Percentiles rank a stretch among this genome's conserved stretches.
Evolutionary conservation across 1,140 invertebrate genomes (phyloP).

Genomic region (Zaprionus lachaisei): DNA sequence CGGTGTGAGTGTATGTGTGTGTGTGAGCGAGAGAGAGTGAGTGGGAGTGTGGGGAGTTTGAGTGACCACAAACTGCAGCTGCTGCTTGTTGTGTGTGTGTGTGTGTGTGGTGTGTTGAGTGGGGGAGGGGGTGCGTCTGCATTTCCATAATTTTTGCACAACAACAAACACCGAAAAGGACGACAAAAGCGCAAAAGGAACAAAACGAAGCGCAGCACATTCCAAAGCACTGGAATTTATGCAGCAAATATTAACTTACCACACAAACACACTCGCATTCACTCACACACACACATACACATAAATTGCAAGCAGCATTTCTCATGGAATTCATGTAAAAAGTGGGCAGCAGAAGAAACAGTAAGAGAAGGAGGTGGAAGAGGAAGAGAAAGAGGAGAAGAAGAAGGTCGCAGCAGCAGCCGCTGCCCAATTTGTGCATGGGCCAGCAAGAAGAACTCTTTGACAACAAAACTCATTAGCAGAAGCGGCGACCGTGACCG

Average conservation of each 20-base stretch:
- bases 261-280: conserved; percentile 46
- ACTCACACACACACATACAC: conserved; percentile 23
- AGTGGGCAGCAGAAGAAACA: background rate
- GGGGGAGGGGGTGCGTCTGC: conserved; percentile 27
- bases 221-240: conserved; percentile 79
- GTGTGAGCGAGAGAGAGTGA: background rate
- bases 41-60: background rate
- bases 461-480: conserved; percentile 83
- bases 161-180: conserved; percentile 64
- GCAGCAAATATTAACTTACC: conserved; percentile 81
- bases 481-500: conserved; percentile 77
- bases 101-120: conserved; percentile 13
- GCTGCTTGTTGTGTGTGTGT: conserved; percentile 30
- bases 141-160: conserved; percentile 77
- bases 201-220: conserved; percentile 69
- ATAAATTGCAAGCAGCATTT: conserved; percentile 56
- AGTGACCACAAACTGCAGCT: background rate
- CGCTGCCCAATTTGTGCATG: conserved; percentile 70
- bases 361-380: conserved; percentile 1
- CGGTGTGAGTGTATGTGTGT: conserved; percentile 1
- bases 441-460: conserved; percentile 58
- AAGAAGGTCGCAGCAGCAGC: conserved; percentile 43
- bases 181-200: conserved; percentile 51
- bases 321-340: conserved; percentile 50
- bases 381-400: conserved; percentile 9